These are phyloP conservation scores for Acrocephalus arundinaceus DNA, from an alignment of 2,113 vertebrate genomes.

Conservation along the genomic window DNA sequence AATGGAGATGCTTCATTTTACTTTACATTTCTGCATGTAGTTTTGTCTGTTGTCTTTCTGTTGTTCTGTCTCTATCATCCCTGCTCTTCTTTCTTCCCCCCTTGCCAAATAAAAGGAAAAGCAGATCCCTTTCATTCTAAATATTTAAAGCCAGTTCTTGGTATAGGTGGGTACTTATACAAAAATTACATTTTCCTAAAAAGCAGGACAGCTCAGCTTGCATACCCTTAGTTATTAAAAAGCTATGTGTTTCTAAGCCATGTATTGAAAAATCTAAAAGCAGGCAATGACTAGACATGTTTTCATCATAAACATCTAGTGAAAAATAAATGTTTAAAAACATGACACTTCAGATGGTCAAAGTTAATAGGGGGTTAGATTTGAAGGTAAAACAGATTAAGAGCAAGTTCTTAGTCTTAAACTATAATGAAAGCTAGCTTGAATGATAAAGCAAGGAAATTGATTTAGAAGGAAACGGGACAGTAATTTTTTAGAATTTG, in stretches of 20 bases:
- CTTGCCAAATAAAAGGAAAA: not conserved
- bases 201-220: not conserved
- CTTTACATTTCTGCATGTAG: not conserved
- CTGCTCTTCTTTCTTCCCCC: not conserved
- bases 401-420: not conserved
- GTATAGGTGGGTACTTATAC: not conserved
- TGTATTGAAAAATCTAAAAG: not conserved
- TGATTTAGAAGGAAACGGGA: not conserved
- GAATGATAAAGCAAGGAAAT: not conserved
- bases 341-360: not conserved
- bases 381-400: not conserved
- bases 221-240: not conserved
- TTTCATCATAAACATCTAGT: not conserved
- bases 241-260: not conserved
- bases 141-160: not conserved
- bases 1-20: not conserved
- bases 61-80: not conserved
- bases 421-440: not conserved
- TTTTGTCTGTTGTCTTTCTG: too few relatives aligned
- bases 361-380: not conserved
- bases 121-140: not conserved
- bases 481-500: not conserved
- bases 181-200: not conserved
- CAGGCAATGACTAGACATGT: not conserved
- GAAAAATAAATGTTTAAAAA: not conserved